These are phyloP conservation scores for Oscheius sp. DNA, from an alignment of 2,888 invertebrate genomes.

Conservation along the genomic window DNA sequence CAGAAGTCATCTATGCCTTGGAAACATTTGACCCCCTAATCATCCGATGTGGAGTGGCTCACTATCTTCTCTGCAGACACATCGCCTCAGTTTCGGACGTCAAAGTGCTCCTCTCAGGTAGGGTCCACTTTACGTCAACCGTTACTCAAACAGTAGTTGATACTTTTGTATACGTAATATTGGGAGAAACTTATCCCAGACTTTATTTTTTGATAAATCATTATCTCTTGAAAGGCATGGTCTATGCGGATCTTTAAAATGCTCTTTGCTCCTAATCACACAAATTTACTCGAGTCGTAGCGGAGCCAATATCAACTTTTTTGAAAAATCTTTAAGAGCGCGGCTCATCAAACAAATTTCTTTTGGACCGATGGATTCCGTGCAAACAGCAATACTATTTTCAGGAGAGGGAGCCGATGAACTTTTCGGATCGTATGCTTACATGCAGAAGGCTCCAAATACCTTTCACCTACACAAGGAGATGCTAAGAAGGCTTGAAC, in stretches of 20 bases:
- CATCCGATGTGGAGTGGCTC: constrained; percentile 69
- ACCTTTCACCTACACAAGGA: constrained; percentile 67
- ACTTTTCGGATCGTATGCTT: constrained; percentile 69
- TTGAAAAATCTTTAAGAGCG: constrained; percentile 18
- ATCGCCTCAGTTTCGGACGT: constrained; percentile 67
- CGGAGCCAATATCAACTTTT: constrained; percentile 20
- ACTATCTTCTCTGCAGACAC: constrained; percentile 67
- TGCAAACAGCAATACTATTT: constrained; percentile 22
- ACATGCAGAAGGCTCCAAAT: constrained; percentile 69
- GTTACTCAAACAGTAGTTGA: constrained; percentile 18
- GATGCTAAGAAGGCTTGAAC: constrained; percentile 62
- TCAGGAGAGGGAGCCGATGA: constrained; percentile 69
- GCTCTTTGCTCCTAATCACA: constrained; percentile 18
- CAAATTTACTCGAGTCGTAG: constrained; percentile 10
- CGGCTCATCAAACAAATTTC: constrained; percentile 28
- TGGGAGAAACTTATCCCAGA: not conserved
- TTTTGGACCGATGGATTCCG: constrained; percentile 22
- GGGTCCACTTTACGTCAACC: constrained; percentile 21
- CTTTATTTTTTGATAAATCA: not conserved
- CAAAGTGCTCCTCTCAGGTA: constrained; percentile 67
- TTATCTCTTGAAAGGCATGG: too few relatives aligned
- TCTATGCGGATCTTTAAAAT: not conserved
- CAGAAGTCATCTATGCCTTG: constrained; percentile 68
- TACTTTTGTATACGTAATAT: constrained; percentile 8
- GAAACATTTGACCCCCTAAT: constrained; percentile 69